Percentiles rank a stretch among this genome's conserved stretches.
These are phyloP conservation scores for human (Homo sapiens) DNA, from an alignment of 2,113 vertebrate genomes.

Conservation along the genomic window DNA sequence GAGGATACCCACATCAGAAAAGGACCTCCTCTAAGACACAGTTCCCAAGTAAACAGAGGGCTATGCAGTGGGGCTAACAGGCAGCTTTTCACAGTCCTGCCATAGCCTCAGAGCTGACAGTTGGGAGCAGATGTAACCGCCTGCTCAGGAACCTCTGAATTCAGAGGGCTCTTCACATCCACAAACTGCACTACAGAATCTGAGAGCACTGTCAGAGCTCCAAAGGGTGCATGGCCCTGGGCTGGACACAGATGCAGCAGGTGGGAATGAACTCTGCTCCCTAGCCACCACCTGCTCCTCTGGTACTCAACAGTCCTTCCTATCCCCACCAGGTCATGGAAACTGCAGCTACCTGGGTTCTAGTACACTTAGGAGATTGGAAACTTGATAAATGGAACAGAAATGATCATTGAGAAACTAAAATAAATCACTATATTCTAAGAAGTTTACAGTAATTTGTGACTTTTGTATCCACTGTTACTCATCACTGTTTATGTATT, in stretches of 20 bases:
- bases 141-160: not conserved
- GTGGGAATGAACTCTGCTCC: not conserved
- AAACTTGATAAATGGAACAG: not conserved
- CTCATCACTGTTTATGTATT: not conserved
- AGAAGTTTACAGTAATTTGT: not conserved
- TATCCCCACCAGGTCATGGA: not conserved
- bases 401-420: not conserved
- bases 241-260: conserved; percentile 62
- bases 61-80: not conserved
- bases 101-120: not conserved
- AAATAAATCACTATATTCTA: not conserved
- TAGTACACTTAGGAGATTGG: not conserved
- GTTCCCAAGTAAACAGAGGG: not conserved
- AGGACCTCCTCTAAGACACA: no score
- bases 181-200: not conserved
- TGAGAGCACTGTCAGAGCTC: not conserved
- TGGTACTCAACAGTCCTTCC: not conserved
- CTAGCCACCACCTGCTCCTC: not conserved
- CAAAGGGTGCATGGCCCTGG: not conserved
- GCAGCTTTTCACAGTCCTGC: not conserved
- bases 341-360: not conserved
- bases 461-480: not conserved
- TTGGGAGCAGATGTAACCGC: not conserved
- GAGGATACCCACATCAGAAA: not conserved
- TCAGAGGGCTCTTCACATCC: not conserved